These are phyloP conservation scores for Aurelia coerulea DNA, from an alignment of 30 jellyfish, hydroid and myxozoan species.

Conservation along the genomic window DNA sequence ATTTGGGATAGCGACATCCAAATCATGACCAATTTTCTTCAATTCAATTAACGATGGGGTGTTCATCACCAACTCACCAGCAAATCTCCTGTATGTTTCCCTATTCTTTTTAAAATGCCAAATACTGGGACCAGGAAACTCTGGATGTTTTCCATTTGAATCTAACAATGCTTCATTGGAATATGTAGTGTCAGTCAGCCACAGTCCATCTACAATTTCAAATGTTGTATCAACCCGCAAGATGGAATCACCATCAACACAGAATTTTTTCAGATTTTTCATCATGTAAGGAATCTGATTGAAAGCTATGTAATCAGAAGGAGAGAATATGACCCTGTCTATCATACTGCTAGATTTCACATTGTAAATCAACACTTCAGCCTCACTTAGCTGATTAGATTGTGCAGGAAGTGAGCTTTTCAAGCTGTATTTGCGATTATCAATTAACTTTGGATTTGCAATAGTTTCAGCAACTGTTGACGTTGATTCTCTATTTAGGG, in stretches of 20 bases:
- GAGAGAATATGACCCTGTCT: too few species aligned
- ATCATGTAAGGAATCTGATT: slow-evolving; percentile 1
- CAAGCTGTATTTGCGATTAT: background rate
- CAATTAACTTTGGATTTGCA: slow-evolving; percentile 1
- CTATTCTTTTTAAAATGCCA: slow-evolving; percentile 29
- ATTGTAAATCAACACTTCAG: too few species aligned
- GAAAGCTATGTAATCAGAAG: background rate
- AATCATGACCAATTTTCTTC: too few species aligned
- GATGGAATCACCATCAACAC: slow-evolving; percentile 21
- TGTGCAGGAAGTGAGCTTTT: too few species aligned
- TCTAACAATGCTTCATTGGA: slow-evolving; percentile 17
- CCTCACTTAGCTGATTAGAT: too few species aligned
- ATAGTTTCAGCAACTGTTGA: background rate
- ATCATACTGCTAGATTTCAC: too few species aligned
- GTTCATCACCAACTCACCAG: slow-evolving; percentile 18
- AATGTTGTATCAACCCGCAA: slow-evolving; percentile 26
- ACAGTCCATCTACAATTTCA: slow-evolving; percentile 26
- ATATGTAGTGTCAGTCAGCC: slow-evolving; percentile 31
- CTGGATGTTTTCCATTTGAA: slow-evolving; percentile 35
- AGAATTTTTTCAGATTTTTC: background rate
- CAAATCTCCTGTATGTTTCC: slow-evolving; percentile 37
- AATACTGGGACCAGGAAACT: slow-evolving; percentile 52
- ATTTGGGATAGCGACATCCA: too few species aligned
- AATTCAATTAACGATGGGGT: too few species aligned
- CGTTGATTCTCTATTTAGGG: background rate